These are phyloP conservation scores for Zaprionus camerounensis DNA, from an alignment of 1,140 invertebrate species.

Conservation along the genomic window DNA sequence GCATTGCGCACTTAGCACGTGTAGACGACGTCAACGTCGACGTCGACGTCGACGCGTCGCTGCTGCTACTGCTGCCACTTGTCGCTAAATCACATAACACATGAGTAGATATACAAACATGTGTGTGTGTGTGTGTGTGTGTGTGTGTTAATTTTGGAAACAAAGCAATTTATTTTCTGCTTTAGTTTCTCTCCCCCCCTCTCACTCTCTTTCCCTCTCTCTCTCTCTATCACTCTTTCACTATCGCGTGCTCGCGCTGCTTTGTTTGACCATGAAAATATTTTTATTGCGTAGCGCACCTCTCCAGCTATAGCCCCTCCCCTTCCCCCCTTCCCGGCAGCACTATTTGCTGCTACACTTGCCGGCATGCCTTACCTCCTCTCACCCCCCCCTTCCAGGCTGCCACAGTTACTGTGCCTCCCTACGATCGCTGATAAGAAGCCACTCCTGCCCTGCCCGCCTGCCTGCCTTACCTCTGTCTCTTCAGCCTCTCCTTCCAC, in stretches of 20 bases:
- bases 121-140: conserved; percentile 28
- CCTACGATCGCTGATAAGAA: conserved; percentile 14
- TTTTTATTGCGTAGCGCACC: conserved; percentile 1
- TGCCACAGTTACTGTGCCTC: neutral
- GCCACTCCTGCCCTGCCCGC: neutral
- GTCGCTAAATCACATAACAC: conserved; percentile 28
- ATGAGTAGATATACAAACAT: neutral
- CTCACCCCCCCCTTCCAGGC: too few relatives aligned
- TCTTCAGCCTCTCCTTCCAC: neutral
- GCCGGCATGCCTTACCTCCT: neutral
- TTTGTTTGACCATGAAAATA: conserved; percentile 6
- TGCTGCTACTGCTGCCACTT: neutral
- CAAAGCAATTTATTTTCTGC: conserved; percentile 58
- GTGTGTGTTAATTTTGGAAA: conserved; percentile 49
- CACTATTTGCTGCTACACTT: neutral
- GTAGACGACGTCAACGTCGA: neutral
- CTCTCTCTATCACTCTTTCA: conserved; percentile 14
- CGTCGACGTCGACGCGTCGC: too few relatives aligned
- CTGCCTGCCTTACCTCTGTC: neutral
- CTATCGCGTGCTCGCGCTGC: conserved; percentile 11
- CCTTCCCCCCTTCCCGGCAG: neutral
- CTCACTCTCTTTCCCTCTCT: neutral
- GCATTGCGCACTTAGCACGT: conserved; percentile 16
- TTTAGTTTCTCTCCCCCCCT: conserved; percentile 48
- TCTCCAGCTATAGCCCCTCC: neutral